Evolutionary conservation across 2,797 vertebrate genomes (phyloP), one percentile per base, ranked within the genome.

Genomic region (Sebastiscus albofasciatus): DNA sequence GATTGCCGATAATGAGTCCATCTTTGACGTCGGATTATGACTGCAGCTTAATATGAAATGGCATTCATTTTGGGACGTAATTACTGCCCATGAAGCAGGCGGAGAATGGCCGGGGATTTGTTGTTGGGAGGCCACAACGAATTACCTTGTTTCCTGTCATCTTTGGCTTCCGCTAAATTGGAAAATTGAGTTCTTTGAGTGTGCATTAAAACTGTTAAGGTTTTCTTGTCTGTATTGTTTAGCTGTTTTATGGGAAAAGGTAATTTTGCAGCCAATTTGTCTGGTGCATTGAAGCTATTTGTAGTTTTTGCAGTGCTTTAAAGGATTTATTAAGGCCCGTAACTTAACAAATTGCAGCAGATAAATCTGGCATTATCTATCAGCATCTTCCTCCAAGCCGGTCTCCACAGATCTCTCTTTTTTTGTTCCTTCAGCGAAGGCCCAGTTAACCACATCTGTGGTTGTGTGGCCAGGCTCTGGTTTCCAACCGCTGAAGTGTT

Each of bases 61-160:
- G 96, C 96, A 93, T 97, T 96, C 95, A 96, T 96, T 96, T 96
- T 95, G 91, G 91, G 74, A 92, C 90, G 90, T 97, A 97, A 97
- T 98, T 96, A 96, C 93, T 92, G 90, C 90, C 95, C 94, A 93
- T 93, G 95, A 42, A 95, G 95, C 96, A 96, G 96, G 95, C 79
- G 2, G 77, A 68, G 86, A 83, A 81, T 31, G 95, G 95, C 93
- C 89, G 83, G 92, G 94, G 95, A 95, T 95, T 96, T 97, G 95
- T 96, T 97, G 95, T 96, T 92, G 93, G 95, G 42, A 46, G 81
- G 36, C 95, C 94, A 93, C 93, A 93, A 95, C 93, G 95, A 97
- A 98, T 97, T 97, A 97, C 96, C 96, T 96, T 96, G 96, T 97
- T 99, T 98, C 97, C 97, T 97, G 96, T 96, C 96, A 95, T 97